phyloP scores from a whole-genome alignment of 2,888 invertebrate genomes.

The Cryptus armator region DNA sequence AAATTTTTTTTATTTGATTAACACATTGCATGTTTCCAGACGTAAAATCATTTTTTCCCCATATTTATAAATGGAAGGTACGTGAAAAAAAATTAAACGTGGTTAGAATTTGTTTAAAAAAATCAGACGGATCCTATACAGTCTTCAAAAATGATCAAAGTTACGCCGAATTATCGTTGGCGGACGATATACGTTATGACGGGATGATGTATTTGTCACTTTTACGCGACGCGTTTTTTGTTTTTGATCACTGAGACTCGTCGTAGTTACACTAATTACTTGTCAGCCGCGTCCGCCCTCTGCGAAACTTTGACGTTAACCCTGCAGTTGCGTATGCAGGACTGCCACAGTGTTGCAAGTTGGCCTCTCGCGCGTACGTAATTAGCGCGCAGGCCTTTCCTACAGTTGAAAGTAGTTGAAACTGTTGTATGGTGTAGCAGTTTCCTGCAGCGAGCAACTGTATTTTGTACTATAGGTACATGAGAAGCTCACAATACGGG shows the following conservation, averaged over 20 bases:
- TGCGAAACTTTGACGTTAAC: constrained; percentile 14
- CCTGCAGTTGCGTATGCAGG: neutral
- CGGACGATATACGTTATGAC: no score
- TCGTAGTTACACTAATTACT: neutral
- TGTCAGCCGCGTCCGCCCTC: constrained; percentile 5
- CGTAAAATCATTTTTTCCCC: no score
- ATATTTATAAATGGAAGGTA: no score
- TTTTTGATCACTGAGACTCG: neutral
- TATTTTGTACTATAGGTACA: neutral
- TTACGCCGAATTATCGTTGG: no score
- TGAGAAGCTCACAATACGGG: constrained; percentile 8
- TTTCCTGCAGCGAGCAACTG: neutral
- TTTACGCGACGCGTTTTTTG: neutral
- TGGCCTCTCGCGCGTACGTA: constrained; percentile 30
- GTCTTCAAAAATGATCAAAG: no score
- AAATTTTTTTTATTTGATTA: no score
- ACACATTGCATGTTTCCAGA: no score
- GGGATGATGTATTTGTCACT: neutral
- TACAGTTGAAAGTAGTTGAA: constrained; percentile 36
- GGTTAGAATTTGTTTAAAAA: no score
- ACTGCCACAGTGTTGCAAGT: constrained; percentile 21
- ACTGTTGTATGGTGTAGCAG: neutral
- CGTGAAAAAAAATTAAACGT: no score
- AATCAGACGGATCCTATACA: no score
- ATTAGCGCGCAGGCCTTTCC: constrained; percentile 18